Percentiles rank a stretch among this genome's conserved stretches.
Conservation (phyloP, 2,888 invertebrate species). For the Carpatolechia fugitivella region DNA sequence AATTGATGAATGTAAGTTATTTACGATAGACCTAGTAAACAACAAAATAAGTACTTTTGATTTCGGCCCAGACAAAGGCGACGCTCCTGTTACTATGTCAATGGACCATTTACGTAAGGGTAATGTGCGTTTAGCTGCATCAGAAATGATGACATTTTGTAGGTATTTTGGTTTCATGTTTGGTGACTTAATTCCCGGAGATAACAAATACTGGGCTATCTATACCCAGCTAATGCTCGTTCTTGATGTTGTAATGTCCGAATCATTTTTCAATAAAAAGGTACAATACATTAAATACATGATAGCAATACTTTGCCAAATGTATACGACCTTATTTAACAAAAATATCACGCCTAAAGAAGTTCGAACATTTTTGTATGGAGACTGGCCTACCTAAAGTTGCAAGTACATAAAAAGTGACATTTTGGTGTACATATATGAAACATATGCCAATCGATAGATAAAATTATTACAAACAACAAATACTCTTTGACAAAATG, state of each 20-base stretch:
- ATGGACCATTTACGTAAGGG: slow-evolving; percentile 14
- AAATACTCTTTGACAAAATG: too few species aligned
- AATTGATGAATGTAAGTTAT: slow-evolving; percentile 10
- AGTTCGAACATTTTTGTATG: too few species aligned
- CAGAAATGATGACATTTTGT: slow-evolving; percentile 11
- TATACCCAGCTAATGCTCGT: slow-evolving; percentile 16
- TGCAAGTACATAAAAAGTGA: too few species aligned
- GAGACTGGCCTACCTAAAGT: too few species aligned
- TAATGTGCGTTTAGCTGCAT: slow-evolving; percentile 9
- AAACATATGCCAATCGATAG: too few species aligned
- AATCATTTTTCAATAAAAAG: slow-evolving; percentile 1
- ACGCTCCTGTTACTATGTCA: slow-evolving; percentile 2
- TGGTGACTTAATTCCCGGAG: slow-evolving; percentile 15
- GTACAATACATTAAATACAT: slow-evolving; percentile 7
- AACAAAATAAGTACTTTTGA: slow-evolving; percentile 15
- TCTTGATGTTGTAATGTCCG: slow-evolving; percentile 14
- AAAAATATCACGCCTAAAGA: slow-evolving; percentile 14
- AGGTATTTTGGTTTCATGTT: slow-evolving; percentile 18
- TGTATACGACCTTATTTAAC: slow-evolving; percentile 12
- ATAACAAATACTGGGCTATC: slow-evolving; percentile 14
- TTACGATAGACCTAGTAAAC: slow-evolving; percentile 9
- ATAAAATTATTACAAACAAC: too few species aligned
- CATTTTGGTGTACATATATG: too few species aligned
- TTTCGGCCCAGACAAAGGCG: slow-evolving; percentile 13
- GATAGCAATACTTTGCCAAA: slow-evolving; percentile 12